Percentiles rank a stretch among this genome's conserved stretches.
Conservation (phyloP, 2,888 invertebrate genomes). For the Conops quadrifasciatus region DNA sequence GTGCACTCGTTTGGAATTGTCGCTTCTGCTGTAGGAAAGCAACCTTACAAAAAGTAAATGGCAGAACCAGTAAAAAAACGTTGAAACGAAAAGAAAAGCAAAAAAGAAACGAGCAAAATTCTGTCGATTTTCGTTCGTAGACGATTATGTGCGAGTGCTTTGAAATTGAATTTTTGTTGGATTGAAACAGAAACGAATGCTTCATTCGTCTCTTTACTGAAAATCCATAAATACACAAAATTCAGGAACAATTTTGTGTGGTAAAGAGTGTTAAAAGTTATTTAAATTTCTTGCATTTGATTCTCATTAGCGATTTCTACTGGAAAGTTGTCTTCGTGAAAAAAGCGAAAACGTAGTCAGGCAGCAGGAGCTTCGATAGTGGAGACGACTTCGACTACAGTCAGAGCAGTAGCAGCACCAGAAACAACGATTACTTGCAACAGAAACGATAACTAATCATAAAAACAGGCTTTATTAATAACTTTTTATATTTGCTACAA, state of each 20-base stretch:
- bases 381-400: constrained; percentile 6
- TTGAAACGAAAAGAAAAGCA: constrained; percentile 33
- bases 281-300: not conserved
- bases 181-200: constrained; percentile 27
- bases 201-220: not conserved
- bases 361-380: constrained; percentile 1
- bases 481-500: constrained; percentile 24
- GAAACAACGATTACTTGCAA: constrained; percentile 26
- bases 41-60: constrained; percentile 17
- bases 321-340: constrained; percentile 19
- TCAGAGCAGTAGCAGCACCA: not conserved
- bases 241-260: constrained; percentile 5
- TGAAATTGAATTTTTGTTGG: constrained; percentile 38
- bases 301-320: constrained; percentile 14
- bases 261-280: constrained; percentile 16
- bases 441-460: constrained; percentile 15
- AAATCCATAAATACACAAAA: constrained; percentile 19
- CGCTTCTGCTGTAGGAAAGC: constrained; percentile 18
- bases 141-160: constrained; percentile 37
- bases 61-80: constrained; percentile 13
- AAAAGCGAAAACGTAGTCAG: constrained; percentile 32
- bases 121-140: constrained; percentile 40
- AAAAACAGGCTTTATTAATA: not conserved
- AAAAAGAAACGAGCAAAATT: constrained; percentile 39
- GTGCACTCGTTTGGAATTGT: constrained; percentile 27